These are phyloP conservation scores for Hippocampus comes DNA, from an alignment of 2,113 vertebrate genomes.

Conservation along the genomic window DNA sequence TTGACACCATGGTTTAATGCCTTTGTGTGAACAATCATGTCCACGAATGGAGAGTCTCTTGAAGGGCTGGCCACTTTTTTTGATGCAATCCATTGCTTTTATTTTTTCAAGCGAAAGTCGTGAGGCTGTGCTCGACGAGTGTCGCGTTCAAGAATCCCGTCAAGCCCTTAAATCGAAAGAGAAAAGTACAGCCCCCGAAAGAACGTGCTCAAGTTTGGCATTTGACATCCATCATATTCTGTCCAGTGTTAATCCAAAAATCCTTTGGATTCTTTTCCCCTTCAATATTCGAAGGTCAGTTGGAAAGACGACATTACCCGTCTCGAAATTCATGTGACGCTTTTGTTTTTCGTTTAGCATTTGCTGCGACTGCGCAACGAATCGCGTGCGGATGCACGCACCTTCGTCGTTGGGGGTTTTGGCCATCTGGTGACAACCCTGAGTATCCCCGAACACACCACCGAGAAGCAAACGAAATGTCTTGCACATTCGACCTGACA, in stretches of 20 bases:
- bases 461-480: slow-evolving; percentile 42
- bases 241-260: too few species aligned
- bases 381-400: neutral
- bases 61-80: too few species aligned
- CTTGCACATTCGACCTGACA: slow-evolving; percentile 56
- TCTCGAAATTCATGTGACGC: neutral
- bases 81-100: too few species aligned
- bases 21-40: too few species aligned
- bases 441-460: slow-evolving; percentile 32
- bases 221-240: too few species aligned
- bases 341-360: neutral
- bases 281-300: neutral
- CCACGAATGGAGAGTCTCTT: too few species aligned
- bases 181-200: neutral
- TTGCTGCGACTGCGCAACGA: neutral
- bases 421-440: slow-evolving; percentile 18
- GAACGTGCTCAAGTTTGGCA: too few species aligned
- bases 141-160: neutral
- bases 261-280: neutral
- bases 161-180: neutral
- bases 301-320: neutral
- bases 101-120: too few species aligned
- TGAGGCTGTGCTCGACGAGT: too few species aligned
- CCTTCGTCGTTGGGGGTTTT: slow-evolving; percentile 21
- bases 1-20: too few species aligned